Conservation (phyloP, 2,113 vertebrate species). For the Callaeas wilsoni region DNA sequence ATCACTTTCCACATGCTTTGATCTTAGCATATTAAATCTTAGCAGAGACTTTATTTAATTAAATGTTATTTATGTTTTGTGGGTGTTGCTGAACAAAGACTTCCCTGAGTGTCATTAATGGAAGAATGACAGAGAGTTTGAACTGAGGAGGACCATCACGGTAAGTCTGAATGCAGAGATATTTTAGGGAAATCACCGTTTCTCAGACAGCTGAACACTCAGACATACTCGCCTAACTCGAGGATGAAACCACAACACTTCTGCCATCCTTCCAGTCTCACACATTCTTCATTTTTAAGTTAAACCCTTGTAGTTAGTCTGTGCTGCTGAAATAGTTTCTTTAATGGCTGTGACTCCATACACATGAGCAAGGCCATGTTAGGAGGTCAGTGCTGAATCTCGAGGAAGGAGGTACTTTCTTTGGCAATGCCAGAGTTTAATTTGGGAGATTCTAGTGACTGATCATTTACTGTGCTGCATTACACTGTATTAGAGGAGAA, state of each 20-base stretch:
- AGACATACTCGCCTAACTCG: neutral
- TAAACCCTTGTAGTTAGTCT: neutral
- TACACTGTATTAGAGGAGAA: neutral
- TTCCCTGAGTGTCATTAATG: neutral
- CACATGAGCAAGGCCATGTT: neutral
- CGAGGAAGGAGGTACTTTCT: neutral
- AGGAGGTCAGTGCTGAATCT: neutral
- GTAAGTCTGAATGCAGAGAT: neutral
- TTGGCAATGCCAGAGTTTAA: neutral
- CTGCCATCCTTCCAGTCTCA: neutral
- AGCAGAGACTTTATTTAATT: constrained; percentile 43
- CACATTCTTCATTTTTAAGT: neutral
- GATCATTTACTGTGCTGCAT: neutral
- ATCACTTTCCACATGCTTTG: constrained; percentile 43
- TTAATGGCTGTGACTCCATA: neutral
- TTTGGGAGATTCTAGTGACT: neutral
- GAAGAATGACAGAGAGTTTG: neutral
- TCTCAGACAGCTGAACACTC: neutral
- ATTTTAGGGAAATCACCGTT: neutral
- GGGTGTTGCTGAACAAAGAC: constrained; percentile 34
- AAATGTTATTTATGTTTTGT: constrained; percentile 38
- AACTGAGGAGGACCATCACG: neutral
- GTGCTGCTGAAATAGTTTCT: neutral
- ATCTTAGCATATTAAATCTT: constrained; percentile 42
- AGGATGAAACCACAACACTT: neutral